Conservation (phyloP, 2,888 invertebrate genomes). For the Amiota minor region DNA sequence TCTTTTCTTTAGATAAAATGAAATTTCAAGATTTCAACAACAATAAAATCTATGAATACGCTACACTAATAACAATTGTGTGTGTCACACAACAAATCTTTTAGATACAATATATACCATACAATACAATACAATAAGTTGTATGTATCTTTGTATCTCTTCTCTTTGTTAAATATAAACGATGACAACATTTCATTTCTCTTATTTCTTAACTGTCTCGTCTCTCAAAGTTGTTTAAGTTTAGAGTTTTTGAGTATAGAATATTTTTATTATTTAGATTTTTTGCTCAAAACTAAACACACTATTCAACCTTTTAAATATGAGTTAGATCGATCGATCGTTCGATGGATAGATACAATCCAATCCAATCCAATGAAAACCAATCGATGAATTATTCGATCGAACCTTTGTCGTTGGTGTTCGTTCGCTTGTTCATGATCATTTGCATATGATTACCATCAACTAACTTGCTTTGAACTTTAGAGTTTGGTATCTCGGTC, state of each 20-base stretch:
- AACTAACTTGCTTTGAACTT: background rate
- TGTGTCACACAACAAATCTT: constrained; percentile 56
- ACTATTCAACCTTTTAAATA: constrained; percentile 12
- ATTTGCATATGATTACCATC: constrained; percentile 53
- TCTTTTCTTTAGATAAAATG: background rate
- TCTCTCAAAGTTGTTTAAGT: constrained; percentile 9
- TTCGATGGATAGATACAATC: constrained; percentile 1
- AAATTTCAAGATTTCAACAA: background rate
- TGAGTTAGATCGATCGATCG: constrained; percentile 12
- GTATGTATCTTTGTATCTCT: no score
- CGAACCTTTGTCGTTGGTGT: no score
- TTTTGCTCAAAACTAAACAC: background rate
- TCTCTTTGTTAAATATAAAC: constrained; percentile 57
- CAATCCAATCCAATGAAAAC: background rate
- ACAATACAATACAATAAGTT: no score
- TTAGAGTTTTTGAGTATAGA: constrained; percentile 40
- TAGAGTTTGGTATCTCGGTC: background rate
- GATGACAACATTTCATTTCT: constrained; percentile 59
- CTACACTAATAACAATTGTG: constrained; percentile 60
- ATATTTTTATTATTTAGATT: constrained; percentile 32
- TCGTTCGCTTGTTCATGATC: constrained; percentile 37
- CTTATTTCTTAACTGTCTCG: background rate
- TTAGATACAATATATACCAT: no score
- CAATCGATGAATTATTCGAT: no score
- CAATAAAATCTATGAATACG: background rate